A percentile compares a stretch with the other conserved stretches of the same genome.
phyloP scores from a whole-genome alignment of 2,888 invertebrate genomes.

The Kryphioiulus occultus region DNA sequence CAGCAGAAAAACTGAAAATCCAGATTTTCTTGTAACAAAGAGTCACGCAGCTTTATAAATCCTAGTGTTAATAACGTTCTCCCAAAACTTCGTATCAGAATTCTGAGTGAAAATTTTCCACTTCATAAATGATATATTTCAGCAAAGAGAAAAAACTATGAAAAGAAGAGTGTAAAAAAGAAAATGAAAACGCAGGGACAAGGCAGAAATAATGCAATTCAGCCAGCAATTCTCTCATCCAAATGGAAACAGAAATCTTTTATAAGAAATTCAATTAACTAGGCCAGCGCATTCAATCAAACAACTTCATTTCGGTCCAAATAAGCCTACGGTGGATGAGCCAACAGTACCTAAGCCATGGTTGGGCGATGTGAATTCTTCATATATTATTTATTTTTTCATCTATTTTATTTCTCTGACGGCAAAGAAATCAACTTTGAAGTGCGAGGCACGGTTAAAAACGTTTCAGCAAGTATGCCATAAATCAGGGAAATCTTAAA shows the following conservation, averaged over 20 bases:
- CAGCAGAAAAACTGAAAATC: background rate
- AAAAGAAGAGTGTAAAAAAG: background rate
- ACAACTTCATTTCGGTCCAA: background rate
- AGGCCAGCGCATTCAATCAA: background rate
- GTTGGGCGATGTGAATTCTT: slow-evolving; percentile 13
- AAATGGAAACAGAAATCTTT: slow-evolving; percentile 33
- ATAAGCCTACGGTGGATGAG: background rate
- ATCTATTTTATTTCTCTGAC: slow-evolving; percentile 33
- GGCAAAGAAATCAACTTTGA: slow-evolving; percentile 28
- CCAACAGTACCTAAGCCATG: background rate
- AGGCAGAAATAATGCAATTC: slow-evolving; percentile 24
- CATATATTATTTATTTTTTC: slow-evolving; percentile 40
- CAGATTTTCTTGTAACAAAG: background rate
- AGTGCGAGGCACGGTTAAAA: slow-evolving; percentile 26
- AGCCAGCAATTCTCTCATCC: background rate
- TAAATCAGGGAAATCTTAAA: slow-evolving; percentile 21
- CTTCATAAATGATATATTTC: slow-evolving; percentile 4
- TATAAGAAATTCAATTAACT: slow-evolving; percentile 39
- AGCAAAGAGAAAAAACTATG: background rate
- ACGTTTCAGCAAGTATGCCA: background rate
- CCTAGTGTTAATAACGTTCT: background rate
- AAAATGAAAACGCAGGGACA: background rate
- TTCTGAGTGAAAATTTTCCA: background rate
- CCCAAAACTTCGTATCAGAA: background rate
- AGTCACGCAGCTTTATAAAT: background rate